These are phyloP conservation scores for Arnoldichthys spilopterus DNA, from an alignment of 2,797 vertebrate genomes.

Conservation along the genomic window DNA sequence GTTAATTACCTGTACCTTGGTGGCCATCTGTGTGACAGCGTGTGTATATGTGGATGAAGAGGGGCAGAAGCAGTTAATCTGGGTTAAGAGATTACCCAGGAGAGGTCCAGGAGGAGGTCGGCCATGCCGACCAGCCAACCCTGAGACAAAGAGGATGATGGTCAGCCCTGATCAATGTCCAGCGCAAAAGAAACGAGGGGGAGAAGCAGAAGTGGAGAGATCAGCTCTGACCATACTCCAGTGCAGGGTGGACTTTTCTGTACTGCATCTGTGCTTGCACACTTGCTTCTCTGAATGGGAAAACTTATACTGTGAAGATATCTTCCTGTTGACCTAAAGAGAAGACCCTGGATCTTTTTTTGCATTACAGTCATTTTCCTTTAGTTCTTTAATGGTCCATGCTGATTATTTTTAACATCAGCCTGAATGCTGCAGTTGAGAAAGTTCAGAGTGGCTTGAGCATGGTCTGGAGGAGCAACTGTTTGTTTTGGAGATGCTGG, in stretches of 20 bases:
- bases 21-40: conserved; percentile 75
- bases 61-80: conserved; percentile 79
- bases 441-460: background rate
- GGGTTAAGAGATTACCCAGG: conserved; percentile 87
- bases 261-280: no score
- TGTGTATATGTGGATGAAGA: conserved; percentile 54
- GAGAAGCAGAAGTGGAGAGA: conserved; percentile 51
- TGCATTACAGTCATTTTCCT: background rate
- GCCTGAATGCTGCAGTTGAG: background rate
- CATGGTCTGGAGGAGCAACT: conserved; percentile 25
- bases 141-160: conserved; percentile 58
- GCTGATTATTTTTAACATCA: background rate
- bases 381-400: conserved; percentile 1
- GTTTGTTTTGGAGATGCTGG: conserved; percentile 63
- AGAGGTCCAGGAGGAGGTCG: conserved; percentile 46
- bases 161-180: conserved; percentile 53
- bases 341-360: background rate
- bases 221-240: background rate
- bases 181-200: conserved; percentile 52
- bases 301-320: conserved; percentile 1
- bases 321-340: background rate
- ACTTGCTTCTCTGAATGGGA: background rate
- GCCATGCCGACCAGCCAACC: conserved; percentile 7
- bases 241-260: conserved; percentile 6
- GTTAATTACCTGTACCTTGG: conserved; percentile 69